phyloP scores from a whole-genome alignment of 1,140 invertebrate genomes.

The Colletes latitarsis region DNA sequence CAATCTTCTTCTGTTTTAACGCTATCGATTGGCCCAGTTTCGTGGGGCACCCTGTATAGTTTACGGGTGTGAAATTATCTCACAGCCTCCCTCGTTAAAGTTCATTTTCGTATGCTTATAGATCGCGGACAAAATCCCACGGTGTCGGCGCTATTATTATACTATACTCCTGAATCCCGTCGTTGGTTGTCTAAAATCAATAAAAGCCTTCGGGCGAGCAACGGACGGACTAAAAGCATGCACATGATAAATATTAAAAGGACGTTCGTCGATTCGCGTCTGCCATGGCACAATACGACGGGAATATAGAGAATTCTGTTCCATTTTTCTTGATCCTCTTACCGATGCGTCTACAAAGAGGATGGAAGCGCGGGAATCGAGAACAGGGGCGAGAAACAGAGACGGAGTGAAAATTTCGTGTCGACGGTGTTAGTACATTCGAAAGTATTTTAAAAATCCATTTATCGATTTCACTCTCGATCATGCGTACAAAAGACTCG shows the following conservation, averaged over 20 bases:
- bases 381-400: background rate
- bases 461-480: conserved; percentile 33
- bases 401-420: too few species aligned
- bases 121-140: background rate
- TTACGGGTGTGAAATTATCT: too few species aligned
- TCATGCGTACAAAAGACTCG: background rate
- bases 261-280: too few species aligned
- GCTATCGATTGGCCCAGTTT: too few species aligned
- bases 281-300: too few species aligned
- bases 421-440: background rate
- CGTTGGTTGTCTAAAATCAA: background rate
- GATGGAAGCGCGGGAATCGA: background rate
- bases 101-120: background rate
- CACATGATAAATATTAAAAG: background rate
- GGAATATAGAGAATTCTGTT: background rate
- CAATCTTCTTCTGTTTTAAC: too few species aligned
- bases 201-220: background rate
- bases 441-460: background rate
- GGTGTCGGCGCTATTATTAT: background rate
- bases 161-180: background rate
- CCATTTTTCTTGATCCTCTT: background rate
- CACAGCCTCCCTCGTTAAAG: too few species aligned
- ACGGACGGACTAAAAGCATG: background rate
- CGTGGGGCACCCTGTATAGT: too few species aligned
- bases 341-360: background rate